These are phyloP conservation scores for Hippocampus barbouri DNA, from an alignment of 2,113 vertebrate species.

Conservation along the genomic window DNA sequence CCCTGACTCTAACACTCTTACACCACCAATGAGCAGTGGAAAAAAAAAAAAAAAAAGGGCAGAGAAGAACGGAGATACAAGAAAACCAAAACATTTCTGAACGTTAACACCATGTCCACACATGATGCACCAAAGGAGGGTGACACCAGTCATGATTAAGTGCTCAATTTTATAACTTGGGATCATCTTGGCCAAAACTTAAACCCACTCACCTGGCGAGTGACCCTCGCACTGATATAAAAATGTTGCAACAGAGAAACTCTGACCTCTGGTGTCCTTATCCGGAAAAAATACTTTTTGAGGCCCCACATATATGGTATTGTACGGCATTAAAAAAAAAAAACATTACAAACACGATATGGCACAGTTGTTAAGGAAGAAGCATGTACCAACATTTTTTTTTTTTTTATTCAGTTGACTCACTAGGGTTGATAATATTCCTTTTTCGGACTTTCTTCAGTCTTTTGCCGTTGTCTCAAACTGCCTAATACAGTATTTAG, in stretches of 20 bases:
- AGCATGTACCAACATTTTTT: too few species aligned
- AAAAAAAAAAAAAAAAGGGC: constrained; percentile 20
- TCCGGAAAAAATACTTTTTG: too few species aligned
- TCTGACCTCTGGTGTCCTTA: too few species aligned
- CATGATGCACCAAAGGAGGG: not conserved
- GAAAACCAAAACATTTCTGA: constrained; percentile 41
- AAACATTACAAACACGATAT: too few species aligned
- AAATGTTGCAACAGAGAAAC: not conserved
- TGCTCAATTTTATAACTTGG: not conserved
- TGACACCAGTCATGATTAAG: not conserved
- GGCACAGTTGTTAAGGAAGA: too few species aligned
- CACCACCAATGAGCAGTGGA: constrained; percentile 55
- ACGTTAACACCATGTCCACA: not conserved
- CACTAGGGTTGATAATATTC: too few species aligned
- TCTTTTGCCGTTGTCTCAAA: too few species aligned
- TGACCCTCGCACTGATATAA: not conserved
- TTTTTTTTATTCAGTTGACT: too few species aligned
- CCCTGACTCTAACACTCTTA: constrained; percentile 65
- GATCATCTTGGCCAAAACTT: not conserved
- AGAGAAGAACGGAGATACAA: constrained; percentile 15
- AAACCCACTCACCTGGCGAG: not conserved
- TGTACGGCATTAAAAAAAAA: too few species aligned
- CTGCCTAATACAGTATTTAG: too few species aligned
- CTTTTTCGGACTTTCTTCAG: too few species aligned
- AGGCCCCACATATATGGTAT: too few species aligned